These are phyloP conservation scores for Conger conger DNA, from an alignment of 2,113 vertebrate species.

Conservation along the genomic window DNA sequence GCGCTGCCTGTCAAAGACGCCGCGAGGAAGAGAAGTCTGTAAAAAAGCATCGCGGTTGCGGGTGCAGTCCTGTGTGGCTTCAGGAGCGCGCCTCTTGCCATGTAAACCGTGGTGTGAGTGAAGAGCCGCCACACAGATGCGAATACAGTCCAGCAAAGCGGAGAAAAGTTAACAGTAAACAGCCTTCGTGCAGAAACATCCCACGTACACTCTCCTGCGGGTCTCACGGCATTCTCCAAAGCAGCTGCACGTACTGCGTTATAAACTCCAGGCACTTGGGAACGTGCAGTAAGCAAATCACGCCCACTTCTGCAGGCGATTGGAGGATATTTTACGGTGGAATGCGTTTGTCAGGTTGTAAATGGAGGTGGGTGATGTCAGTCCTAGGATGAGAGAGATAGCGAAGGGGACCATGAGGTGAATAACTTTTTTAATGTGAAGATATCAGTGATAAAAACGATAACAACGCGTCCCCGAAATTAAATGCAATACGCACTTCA, in stretches of 20 bases:
- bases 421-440: conserved; percentile 20
- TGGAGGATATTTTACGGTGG: conserved; percentile 53
- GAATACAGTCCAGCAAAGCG: conserved; percentile 32
- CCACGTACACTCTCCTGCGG: conserved; percentile 32
- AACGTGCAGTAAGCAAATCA: conserved; percentile 41
- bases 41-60: conserved; percentile 49
- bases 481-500: neutral
- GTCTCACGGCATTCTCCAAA: conserved; percentile 50
- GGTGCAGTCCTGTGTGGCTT: conserved; percentile 28
- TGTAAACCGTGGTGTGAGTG: neutral
- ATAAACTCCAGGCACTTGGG: conserved; percentile 65
- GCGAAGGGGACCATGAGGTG: conserved; percentile 5
- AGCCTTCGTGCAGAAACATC: conserved; percentile 32
- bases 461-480: neutral
- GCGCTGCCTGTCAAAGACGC: conserved; percentile 55
- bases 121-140: conserved; percentile 5
- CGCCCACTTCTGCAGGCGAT: conserved; percentile 59
- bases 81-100: conserved; percentile 20
- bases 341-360: conserved; percentile 23
- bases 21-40: conserved; percentile 55
- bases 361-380: conserved; percentile 46
- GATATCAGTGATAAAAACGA: neutral
- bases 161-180: conserved; percentile 35
- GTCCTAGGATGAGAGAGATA: conserved; percentile 33
- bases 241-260: conserved; percentile 60